Evolutionary conservation across 2,113 vertebrate species (phyloP).

Genomic region (Nesogale talazaci): DNA sequence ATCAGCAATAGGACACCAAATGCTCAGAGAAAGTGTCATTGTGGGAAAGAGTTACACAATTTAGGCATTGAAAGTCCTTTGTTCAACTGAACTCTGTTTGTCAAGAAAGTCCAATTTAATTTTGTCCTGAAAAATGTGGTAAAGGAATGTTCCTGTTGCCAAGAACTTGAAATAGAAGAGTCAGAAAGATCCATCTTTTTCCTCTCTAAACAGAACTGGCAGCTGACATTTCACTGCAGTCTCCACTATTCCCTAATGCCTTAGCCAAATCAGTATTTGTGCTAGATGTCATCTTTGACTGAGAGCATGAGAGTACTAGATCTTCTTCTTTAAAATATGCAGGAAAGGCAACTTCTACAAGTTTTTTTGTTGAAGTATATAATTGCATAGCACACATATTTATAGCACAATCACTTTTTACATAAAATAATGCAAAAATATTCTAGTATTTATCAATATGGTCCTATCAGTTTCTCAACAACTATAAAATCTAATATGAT

Average conservation of each 20-base stretch:
- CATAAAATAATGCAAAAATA: neutral
- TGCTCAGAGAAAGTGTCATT: conserved; percentile 41
- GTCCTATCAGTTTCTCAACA: conserved; percentile 6
- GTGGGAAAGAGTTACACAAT: conserved; percentile 29
- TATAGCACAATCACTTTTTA: conserved; percentile 32
- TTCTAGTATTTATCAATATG: neutral
- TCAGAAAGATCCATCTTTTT: conserved; percentile 4
- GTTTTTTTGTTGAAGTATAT: conserved; percentile 31
- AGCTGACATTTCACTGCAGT: neutral
- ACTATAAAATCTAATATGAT: neutral
- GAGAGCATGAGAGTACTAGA: neutral
- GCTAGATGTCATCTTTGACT: neutral
- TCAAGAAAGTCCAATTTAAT: conserved; percentile 43
- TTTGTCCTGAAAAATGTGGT: neutral
- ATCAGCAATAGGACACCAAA: conserved; percentile 70
- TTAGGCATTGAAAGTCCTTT: conserved; percentile 56
- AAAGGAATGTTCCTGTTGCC: neutral
- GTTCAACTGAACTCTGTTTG: conserved; percentile 24
- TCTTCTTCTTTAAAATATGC: neutral
- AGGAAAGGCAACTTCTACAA: neutral
- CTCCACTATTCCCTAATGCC: neutral
- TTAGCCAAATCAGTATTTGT: neutral
- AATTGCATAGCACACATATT: neutral
- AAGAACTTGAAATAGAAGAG: conserved; percentile 20
- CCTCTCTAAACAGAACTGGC: neutral